Conservation (phyloP, 1,140 invertebrate species). For the Rhagoletis pomonella region DNA sequence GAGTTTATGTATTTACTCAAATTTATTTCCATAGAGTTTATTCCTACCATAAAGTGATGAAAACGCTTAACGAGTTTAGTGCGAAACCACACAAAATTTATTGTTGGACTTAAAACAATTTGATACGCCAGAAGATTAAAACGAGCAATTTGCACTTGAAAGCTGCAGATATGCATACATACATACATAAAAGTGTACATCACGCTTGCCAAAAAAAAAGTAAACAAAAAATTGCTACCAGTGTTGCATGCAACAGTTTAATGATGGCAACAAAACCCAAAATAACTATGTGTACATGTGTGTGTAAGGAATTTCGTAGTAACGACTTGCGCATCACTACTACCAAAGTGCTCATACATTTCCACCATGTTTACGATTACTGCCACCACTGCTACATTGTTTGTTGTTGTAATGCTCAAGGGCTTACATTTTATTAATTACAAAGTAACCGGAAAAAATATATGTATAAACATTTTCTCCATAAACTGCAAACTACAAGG, state of each 20-base stretch:
- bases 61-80: no score
- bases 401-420: background rate
- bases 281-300: background rate
- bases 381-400: background rate
- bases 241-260: background rate
- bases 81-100: background rate
- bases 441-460: background rate
- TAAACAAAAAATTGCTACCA: background rate
- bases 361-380: background rate
- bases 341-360: background rate
- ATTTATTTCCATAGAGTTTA: no score
- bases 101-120: background rate
- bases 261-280: background rate
- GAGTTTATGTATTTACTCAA: no score
- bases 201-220: background rate
- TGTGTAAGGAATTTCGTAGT: background rate
- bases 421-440: conserved; percentile 9
- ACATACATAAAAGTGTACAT: background rate
- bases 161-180: background rate
- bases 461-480: background rate
- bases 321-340: background rate
- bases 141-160: background rate
- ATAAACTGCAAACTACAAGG: background rate
- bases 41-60: no score
- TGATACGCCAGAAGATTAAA: background rate